Base-by-base conservation (phyloP, 1,140 invertebrate species). In the Drosophila subobscura region DNA sequence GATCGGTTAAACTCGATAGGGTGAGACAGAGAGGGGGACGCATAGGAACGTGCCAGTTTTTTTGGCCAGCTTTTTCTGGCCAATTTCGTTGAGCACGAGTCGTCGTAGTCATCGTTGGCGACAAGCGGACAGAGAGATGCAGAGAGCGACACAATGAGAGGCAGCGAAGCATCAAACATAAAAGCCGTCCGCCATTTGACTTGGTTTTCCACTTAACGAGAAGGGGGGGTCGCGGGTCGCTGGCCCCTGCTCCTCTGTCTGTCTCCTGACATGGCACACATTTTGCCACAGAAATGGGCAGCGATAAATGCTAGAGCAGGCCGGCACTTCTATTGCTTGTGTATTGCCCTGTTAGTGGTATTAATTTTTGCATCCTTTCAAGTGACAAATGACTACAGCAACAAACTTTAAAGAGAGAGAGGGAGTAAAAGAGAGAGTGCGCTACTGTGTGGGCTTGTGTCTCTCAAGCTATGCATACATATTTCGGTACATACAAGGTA, bases 351-450 rank as follows among this genome's bases (percentile, higher is more conserved):
- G 63, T 68, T 70, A 37, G 33, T 37, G 33, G 33, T 37, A 37
- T 70, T 70, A 68, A 70, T 70, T 70, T 70, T 70, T 70, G 66
- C 66, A 70, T 70, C 66, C 64, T 42, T 67, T 56, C 49, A 53
- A 64, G 53, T 86, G 83, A 88, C 83, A 88, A 86, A 88, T 86
- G 83, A 86, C 83, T 88, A 72, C 66, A 76, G 75, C 84, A 59
- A 86, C 83, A 86, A 88, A 86, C 81, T 86, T 73, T 27, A 44
- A 51, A 29, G 20, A 47, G 14, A 53, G 12, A 27, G 16, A 12
- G 27, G 42, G 20, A 45, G 56, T 8, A 27, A 42, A 51, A 57
- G 55, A 2, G 25, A 42, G 23, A 46, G 27, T 8, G 8, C 49
- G 25, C 23, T 54, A 37, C 3, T 37, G 33, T 37, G 33, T 37